Conservation (phyloP, 1,140 invertebrate genomes). For the Arctopsyche grandis region DNA sequence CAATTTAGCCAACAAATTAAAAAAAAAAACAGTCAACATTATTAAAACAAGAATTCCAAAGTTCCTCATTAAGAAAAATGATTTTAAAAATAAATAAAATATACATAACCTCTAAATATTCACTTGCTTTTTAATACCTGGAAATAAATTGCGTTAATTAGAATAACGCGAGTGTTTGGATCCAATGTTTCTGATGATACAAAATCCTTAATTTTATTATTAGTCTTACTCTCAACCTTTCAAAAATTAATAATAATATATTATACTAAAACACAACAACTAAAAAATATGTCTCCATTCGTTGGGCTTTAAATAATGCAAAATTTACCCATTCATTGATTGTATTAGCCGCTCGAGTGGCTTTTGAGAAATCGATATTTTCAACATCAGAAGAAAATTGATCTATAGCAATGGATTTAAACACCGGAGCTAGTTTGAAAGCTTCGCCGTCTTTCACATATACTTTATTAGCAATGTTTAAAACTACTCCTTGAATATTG, state of each 20-base stretch:
- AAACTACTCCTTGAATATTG: constrained; percentile 43
- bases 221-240: constrained; percentile 47
- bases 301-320: no score
- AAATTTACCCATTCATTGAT: constrained; percentile 46
- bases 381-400: constrained; percentile 35
- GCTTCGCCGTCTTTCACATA: constrained; percentile 12
- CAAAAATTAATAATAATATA: background rate
- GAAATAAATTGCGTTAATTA: constrained; percentile 85
- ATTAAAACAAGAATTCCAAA: no score
- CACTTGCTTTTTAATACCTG: constrained; percentile 65
- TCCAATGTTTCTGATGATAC: constrained; percentile 61
- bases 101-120: no score
- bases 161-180: constrained; percentile 67
- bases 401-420: background rate
- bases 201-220: constrained; percentile 20
- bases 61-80: no score
- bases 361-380: constrained; percentile 40
- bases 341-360: constrained; percentile 4
- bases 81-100: no score
- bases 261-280: background rate
- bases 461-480: constrained; percentile 40
- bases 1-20: no score
- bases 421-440: background rate
- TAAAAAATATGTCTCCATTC: background rate
- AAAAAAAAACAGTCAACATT: no score